Conservation (phyloP, 2,888 invertebrate genomes). For the Eupithecia abbreviata region DNA sequence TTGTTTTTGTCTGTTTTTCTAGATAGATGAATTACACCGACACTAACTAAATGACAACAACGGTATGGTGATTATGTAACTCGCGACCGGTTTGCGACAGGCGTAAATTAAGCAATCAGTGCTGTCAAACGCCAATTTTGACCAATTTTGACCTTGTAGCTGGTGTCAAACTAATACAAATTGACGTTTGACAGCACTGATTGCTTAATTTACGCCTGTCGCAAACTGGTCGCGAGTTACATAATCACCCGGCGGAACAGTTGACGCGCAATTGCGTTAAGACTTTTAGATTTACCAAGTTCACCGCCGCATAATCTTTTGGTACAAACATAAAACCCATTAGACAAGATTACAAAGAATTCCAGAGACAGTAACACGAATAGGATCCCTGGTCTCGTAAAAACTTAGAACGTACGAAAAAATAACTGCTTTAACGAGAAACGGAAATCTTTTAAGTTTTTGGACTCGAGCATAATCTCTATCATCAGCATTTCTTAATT, state of each 20-base stretch:
- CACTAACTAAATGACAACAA: not conserved
- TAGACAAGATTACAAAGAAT: not conserved
- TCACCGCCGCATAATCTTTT: not conserved
- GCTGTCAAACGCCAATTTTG: no score
- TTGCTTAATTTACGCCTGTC: no score
- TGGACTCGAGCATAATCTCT: not conserved
- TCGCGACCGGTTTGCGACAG: no score
- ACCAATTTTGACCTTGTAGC: no score
- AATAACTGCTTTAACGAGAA: not conserved
- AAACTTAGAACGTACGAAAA: not conserved
- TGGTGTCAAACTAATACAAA: no score
- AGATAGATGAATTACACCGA: no score
- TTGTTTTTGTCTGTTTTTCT: no score
- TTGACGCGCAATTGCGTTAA: not conserved
- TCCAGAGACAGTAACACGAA: not conserved
- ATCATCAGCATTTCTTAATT: not conserved
- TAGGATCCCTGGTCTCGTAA: not conserved
- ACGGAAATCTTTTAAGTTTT: not conserved
- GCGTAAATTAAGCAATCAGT: no score
- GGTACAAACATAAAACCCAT: not conserved
- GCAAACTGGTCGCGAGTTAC: no score
- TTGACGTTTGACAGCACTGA: no score
- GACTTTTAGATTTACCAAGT: not conserved
- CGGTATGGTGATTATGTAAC: no score
- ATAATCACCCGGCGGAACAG: no score